Evolutionary conservation across 2,888 invertebrate genomes (phyloP), one percentile per base, ranked within the genome.

Genomic region (Hydraecia micacea): DNA sequence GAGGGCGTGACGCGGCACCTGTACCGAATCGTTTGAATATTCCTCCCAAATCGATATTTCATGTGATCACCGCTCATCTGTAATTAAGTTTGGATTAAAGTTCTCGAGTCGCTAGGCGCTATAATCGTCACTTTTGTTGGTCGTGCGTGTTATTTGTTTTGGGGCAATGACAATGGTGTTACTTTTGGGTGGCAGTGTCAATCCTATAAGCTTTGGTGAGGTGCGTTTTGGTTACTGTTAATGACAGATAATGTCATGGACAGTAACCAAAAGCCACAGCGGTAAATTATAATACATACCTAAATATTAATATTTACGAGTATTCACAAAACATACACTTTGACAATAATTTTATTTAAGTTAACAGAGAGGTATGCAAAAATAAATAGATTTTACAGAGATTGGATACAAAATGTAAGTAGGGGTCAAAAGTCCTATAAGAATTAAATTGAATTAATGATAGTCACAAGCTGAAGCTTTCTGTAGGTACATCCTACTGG

Each of bases 21-120:
- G 96, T 95, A 93, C 93, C 89, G 85, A 91, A 91, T 86, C 94
- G 92, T 94, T 94, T 92, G 94, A 93, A 94, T 94, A 93, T 94
- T 92, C 92, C 92, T 92, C 94, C 94, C 94, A 94, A 95, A 95
- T 93, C 96, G 94, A 96, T 96, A 96, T 95, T 95, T 96, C 95
- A 96, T 95, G 91, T 94, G 95, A 93, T 93, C 94, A 91, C 86
- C 78, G 88, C 91, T 89, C 91, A 92, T 92, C 92, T 96, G 95
- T 96, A 96, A 96, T 96, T 96, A 96, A 94, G 92, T 92, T 90
- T 90, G 93, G 95, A 93, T 94, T 93, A 93, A 93, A 93, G 92
- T 92, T 91, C 91, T 91, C 89, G 90, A 89, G 93, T 94, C 95
- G 93, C 95, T 95, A 93, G 94, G 93, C 93, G 94, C 92, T 92